Conservation (phyloP, 2,888 invertebrate genomes). For the Agriopis leucophaearia region DNA sequence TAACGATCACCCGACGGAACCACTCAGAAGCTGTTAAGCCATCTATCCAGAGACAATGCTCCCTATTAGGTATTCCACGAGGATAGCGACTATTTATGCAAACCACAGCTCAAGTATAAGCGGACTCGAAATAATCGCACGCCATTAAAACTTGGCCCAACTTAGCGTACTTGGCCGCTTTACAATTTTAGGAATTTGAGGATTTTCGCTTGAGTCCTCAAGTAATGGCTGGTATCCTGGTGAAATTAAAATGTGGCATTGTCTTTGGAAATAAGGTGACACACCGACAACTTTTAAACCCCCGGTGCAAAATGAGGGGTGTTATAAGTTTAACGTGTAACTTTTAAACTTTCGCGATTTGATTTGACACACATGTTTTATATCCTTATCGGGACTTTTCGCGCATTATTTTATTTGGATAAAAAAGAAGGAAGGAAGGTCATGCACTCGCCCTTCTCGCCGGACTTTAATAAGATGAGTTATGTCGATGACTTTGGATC, state of each 20-base stretch:
- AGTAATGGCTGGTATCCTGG: conserved; percentile 13
- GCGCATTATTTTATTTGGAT: too few species aligned
- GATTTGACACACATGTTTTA: too few species aligned
- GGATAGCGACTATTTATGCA: conserved; percentile 43
- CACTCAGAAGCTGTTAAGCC: conserved; percentile 20
- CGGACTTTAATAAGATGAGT: too few species aligned
- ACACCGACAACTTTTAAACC: not conserved
- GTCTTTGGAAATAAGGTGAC: not conserved
- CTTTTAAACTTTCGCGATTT: too few species aligned
- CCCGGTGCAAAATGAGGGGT: too few species aligned
- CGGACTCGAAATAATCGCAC: conserved; percentile 43
- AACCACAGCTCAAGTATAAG: conserved; percentile 38
- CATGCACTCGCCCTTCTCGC: too few species aligned
- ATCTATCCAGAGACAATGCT: conserved; percentile 23
- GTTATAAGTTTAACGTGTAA: too few species aligned
- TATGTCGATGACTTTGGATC: too few species aligned
- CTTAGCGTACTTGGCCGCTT: conserved; percentile 17
- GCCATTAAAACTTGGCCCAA: conserved; percentile 43
- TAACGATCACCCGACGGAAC: conserved; percentile 1
- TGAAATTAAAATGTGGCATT: conserved; percentile 10
- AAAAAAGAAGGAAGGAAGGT: too few species aligned
- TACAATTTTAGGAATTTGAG: conserved; percentile 20
- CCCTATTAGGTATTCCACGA: conserved; percentile 34
- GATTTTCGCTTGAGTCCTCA: conserved; percentile 15
- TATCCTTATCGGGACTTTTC: too few species aligned